Conservation (phyloP, 2,113 vertebrate species). For the Apeltes quadracus region DNA sequence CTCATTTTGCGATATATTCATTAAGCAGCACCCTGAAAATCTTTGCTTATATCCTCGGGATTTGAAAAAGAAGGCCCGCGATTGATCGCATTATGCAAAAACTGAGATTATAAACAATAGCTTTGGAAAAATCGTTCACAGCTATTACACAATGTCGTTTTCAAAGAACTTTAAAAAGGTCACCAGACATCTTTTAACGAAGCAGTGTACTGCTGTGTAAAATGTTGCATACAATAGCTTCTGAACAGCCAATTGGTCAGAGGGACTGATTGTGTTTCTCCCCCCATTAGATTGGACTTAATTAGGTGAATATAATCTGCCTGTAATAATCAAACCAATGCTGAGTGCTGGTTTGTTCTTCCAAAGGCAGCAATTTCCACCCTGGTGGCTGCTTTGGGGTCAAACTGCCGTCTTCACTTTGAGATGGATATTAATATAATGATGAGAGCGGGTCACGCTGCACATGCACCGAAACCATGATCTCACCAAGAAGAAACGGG, state of each 20-base stretch:
- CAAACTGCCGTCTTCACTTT: conserved; percentile 61
- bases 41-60: conserved; percentile 39
- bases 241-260: conserved; percentile 22
- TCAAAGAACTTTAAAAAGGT: conserved; percentile 16
- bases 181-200: conserved; percentile 3
- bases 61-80: conserved; percentile 25
- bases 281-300: conserved; percentile 67
- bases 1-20: conserved; percentile 52
- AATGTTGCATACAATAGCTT: conserved; percentile 21
- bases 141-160: not conserved
- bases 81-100: not conserved
- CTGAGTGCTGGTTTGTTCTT: conserved; percentile 59
- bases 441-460: conserved; percentile 64
- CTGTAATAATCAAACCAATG: conserved; percentile 65
- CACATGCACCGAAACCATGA: conserved; percentile 38
- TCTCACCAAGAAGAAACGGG: conserved; percentile 56
- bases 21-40: conserved; percentile 41
- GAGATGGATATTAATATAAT: conserved; percentile 74
- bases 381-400: conserved; percentile 57
- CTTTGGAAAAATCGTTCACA: conserved; percentile 12
- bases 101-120: conserved; percentile 3
- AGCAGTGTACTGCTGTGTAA: conserved; percentile 1
- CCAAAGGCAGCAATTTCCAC: conserved; percentile 59
- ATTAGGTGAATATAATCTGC: conserved; percentile 70
- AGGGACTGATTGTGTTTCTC: conserved; percentile 27